Evolutionary conservation across 1,140 invertebrate genomes (phyloP), one percentile per base, ranked within the genome.

Genomic region (Chymomyza costata): DNA sequence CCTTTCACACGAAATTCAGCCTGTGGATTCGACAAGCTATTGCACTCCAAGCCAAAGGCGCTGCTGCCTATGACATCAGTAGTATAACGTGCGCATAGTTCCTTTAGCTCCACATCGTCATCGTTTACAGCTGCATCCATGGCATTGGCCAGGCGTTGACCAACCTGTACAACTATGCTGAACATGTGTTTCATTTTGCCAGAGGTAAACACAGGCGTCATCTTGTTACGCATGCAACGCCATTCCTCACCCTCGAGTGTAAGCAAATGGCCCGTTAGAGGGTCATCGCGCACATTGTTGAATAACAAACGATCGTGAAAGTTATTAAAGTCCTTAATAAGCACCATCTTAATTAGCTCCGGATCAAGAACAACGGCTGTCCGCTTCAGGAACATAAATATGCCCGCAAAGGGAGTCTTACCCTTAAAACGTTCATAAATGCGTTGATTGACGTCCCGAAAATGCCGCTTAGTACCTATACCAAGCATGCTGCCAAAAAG

Each of bases 131-230:
- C 25, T 6, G 51, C 46, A 0, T 65, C 57, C 39, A 80, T 52
- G 5, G 65, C 34, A 0, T 48, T 38, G 2, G 28, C 54, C 11
- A 84, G 51, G 8, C 67, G 67, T 0, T 85, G 56, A 2, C 66
- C 76, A 11, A 86, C 69, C 8, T 86, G 64, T 0, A 65, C 56
- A 1, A 88, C 55, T 0, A 83, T 63, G 7, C 74, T 62, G 6
- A 86, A 83, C 88, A 90, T 90, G 10, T 82, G 84, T 65, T 88
- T 90, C 32, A 91, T 85, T 64, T 90, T 90, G 1, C 87, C 87
- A 0, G 88, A 87, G 0, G 87, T 88, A 49, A 91, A 91, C 1
- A 89, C 86, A 0, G 89, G 88, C 0, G 88, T 87, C 2, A 91
- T 67, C 41, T 87, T 87, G 1, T 67, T 82, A 25, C 90, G 78